Base-by-base conservation (phyloP, 2,888 invertebrate species). In the Stenoptilia bipunctidactyla region DNA sequence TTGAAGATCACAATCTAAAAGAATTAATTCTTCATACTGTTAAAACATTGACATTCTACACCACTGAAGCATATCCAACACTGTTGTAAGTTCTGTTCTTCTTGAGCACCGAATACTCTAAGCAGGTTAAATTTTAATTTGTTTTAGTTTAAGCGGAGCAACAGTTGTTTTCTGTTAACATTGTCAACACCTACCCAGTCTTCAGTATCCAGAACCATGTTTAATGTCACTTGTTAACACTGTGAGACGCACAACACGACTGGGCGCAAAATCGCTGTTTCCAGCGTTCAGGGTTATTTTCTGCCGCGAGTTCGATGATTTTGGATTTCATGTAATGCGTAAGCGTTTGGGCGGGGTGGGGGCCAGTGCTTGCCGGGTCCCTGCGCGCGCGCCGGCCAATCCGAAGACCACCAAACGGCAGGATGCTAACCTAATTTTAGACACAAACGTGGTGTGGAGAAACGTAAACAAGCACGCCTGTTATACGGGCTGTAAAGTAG, bases 241-340 rank as follows among this genome's bases (percentile, higher is more conserved):
- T 79, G 59, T 75, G 82, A 82, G 82, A 80, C 80, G 79, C 82
- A 83, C 82, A 82, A 82, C 82, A 83, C 82, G 82, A 83, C 82
- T 83, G 82, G 59, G 67, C 58, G 61, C 61, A 52, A 65, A 55
- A 62, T 58, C 68, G 64, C 56, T 60, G 74, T 60, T 75, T 77
- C 75, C 82, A 76, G 70, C 77, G 76, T 74, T 76, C 77, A 73
- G 79, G 76, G 79, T 80, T 83, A 83, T 83, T 82, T 70, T 80
- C 76, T 73, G 76, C 76, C 72, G 63, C 57, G 49, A 62, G 62
- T 69, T 58, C 59, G 69, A 70, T 20, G 60, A 58, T 70, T 76
- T 69, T 69, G 56, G 63, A 69, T 77, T 75, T 72, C 73, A 64
- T 72, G 68, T 71, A 71, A 65, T 66, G 45, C 60, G 57, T 58